Percentiles rank a stretch among this genome's conserved stretches.
phyloP scores from a whole-genome alignment of 1,140 invertebrate species.

The Drosophila nannoptera region DNA sequence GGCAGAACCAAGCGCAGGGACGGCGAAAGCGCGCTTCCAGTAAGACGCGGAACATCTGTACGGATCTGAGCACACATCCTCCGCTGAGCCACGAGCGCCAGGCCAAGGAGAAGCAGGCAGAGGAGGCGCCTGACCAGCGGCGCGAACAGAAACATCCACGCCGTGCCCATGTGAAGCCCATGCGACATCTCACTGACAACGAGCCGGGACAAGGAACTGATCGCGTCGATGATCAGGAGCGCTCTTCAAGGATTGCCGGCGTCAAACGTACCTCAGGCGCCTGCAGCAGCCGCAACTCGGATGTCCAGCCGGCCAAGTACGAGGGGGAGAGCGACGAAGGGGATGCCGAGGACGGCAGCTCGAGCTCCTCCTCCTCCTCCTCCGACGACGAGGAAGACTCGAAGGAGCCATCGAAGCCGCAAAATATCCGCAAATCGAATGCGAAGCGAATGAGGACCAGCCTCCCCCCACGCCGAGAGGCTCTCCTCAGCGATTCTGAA shows the following conservation, averaged over 20 bases:
- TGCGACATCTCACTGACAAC: conserved; percentile 37
- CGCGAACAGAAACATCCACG: conserved; percentile 32
- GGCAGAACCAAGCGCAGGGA: conserved; percentile 40
- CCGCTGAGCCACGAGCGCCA: conserved; percentile 26
- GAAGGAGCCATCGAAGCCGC: too few relatives aligned
- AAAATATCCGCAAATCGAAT: background rate
- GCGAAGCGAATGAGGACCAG: background rate
- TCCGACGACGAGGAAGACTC: too few relatives aligned
- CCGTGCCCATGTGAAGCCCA: conserved; percentile 19
- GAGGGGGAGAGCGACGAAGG: conserved; percentile 12
- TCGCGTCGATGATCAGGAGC: background rate
- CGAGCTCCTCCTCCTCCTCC: background rate
- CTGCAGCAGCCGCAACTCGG: conserved; percentile 35
- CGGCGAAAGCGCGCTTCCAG: conserved; percentile 29
- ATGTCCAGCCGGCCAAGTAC: background rate
- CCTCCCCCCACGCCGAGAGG: background rate
- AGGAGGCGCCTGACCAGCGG: conserved; percentile 18
- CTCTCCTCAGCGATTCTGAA: conserved; percentile 1
- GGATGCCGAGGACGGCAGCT: background rate
- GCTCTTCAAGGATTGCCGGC: background rate
- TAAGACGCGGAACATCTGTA: conserved; percentile 24
- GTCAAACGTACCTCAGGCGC: background rate
- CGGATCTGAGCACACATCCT: conserved; percentile 34
- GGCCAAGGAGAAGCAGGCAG: conserved; percentile 26
- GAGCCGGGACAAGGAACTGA: background rate